Evolutionary conservation across 2,113 vertebrate species (phyloP).

Genomic region (Manacus vitellinus): DNA sequence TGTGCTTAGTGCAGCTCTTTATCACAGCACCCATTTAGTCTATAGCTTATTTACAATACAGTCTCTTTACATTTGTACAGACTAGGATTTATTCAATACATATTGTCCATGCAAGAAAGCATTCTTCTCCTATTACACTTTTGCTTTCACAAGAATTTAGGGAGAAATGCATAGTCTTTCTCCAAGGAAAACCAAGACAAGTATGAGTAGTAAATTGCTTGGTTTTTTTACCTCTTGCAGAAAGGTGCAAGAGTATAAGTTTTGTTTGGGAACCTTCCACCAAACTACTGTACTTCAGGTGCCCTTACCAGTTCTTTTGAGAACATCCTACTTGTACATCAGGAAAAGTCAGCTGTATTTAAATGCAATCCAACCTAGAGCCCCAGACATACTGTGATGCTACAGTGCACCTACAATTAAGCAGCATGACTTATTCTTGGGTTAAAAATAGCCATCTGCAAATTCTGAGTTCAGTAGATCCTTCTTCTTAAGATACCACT

Average conservation of each 20-base stretch:
- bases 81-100: background rate
- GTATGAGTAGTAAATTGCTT: background rate
- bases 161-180: background rate
- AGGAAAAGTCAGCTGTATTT: background rate
- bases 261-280: background rate
- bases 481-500: background rate
- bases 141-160: background rate
- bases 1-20: background rate
- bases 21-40: background rate
- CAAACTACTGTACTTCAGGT: background rate
- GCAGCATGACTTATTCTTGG: fast-evolving
- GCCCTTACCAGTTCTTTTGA: background rate
- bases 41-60: background rate
- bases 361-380: background rate
- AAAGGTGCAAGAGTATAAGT: background rate
- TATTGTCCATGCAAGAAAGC: background rate
- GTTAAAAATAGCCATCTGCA: background rate
- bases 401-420: background rate
- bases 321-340: background rate
- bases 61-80: background rate
- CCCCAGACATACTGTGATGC: background rate
- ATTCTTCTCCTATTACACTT: background rate
- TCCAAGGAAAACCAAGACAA: background rate
- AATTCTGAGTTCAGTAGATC: background rate
- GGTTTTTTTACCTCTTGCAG: background rate